phyloP scores from a whole-genome alignment of 1,140 invertebrate genomes.

The Halesus radiatus region DNA sequence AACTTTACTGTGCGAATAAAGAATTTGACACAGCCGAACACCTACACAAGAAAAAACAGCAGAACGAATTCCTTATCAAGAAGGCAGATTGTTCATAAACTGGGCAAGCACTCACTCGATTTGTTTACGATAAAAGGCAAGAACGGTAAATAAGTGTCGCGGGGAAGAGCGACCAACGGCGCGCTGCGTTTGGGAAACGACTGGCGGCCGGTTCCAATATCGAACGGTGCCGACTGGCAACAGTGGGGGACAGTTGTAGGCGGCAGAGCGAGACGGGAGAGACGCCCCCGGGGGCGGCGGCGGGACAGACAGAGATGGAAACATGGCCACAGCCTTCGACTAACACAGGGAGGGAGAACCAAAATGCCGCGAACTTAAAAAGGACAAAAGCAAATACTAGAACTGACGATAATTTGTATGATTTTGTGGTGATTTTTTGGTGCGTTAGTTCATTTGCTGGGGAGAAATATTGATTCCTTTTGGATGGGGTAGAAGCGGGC shows the following conservation, averaged over 20 bases:
- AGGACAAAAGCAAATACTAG: not conserved
- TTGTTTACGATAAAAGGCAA: constrained; percentile 37
- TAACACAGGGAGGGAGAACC: not conserved
- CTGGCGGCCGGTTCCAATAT: constrained; percentile 38
- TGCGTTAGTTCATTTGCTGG: not conserved
- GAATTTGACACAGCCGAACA: constrained; percentile 21
- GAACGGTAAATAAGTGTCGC: constrained; percentile 33
- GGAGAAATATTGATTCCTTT: not conserved
- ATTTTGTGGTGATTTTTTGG: not conserved
- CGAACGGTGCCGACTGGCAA: constrained; percentile 41
- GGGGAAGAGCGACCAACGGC: not conserved
- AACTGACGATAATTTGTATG: not conserved
- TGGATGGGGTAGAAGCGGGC: constrained; percentile 8
- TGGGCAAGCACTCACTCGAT: constrained; percentile 24
- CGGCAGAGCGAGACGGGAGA: constrained; percentile 32
- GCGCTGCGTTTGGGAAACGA: constrained; percentile 34
- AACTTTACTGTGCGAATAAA: not conserved
- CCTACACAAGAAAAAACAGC: constrained; percentile 2
- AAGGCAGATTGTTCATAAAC: not conserved
- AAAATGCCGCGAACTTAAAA: not conserved
- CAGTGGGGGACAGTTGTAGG: constrained; percentile 20
- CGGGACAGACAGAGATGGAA: constrained; percentile 36
- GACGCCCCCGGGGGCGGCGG: constrained; percentile 40
- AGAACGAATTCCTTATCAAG: not conserved
- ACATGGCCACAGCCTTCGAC: not conserved